phyloP scores from a whole-genome alignment of 2,888 invertebrate genomes.

The Asteroscopus sphinx region DNA sequence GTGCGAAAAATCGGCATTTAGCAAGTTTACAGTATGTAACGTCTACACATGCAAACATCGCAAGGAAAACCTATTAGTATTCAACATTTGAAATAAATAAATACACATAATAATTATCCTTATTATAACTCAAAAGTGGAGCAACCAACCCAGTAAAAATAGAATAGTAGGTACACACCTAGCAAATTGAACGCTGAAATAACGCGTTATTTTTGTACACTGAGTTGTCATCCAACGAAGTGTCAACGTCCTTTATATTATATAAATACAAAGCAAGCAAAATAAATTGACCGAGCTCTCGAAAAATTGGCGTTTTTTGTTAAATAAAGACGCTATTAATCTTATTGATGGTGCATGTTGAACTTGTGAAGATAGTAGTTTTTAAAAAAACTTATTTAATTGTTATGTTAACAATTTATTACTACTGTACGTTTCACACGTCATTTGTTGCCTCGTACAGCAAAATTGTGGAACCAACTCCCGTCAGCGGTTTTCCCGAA shows the following conservation, averaged over 20 bases:
- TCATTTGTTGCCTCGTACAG: no score
- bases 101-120: constrained; percentile 1
- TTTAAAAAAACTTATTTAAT: not conserved
- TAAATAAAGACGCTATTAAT: no score
- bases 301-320: constrained; percentile 2
- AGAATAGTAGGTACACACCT: constrained; percentile 44
- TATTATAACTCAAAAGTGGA: constrained; percentile 23
- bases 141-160: constrained; percentile 31
- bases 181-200: constrained; percentile 22
- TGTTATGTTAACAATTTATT: no score
- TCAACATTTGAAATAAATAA: no score
- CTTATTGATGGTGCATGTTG: no score
- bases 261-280: constrained; percentile 18
- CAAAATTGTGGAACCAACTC: no score
- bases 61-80: no score
- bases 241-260: constrained; percentile 44
- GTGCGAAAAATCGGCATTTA: no score
- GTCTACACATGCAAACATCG: no score
- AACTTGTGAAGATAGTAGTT: not conserved
- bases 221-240: constrained; percentile 19
- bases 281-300: constrained; percentile 13
- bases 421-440: no score
- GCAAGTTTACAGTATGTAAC: no score
- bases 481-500: no score
- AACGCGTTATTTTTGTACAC: constrained; percentile 33